Conservation (phyloP, 2,888 invertebrate species). For the Protodeltote pygarga region DNA sequence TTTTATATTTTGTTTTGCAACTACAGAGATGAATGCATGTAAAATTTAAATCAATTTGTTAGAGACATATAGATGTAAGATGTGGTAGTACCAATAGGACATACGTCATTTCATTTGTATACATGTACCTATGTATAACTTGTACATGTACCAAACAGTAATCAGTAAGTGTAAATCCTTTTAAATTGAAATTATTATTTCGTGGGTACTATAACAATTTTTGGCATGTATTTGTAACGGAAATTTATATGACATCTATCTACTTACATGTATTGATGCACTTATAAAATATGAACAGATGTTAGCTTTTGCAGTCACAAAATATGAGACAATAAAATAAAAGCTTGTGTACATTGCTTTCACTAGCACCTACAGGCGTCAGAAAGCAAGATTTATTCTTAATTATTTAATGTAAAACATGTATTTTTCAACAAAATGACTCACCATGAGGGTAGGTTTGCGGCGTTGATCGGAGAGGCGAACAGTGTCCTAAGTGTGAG, state of each 20-base stretch:
- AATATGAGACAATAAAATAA: constrained; percentile 11
- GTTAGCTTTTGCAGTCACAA: constrained; percentile 29
- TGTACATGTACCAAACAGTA: constrained; percentile 5
- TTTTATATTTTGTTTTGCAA: neutral
- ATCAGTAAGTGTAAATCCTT: constrained; percentile 1
- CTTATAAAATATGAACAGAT: constrained; percentile 39
- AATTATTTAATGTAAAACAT: constrained; percentile 54
- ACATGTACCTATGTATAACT: constrained; percentile 3
- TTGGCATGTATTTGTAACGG: constrained; percentile 11
- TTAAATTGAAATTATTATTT: constrained; percentile 3
- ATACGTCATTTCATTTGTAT: constrained; percentile 9
- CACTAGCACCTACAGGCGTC: constrained; percentile 19
- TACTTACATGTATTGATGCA: constrained; percentile 1
- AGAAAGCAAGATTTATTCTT: constrained; percentile 6
- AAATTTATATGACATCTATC: constrained; percentile 12
- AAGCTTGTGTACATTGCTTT: constrained; percentile 19
- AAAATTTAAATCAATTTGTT: too few relatives aligned
- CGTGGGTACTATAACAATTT: constrained; percentile 23
- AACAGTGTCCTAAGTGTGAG: constrained; percentile 76
- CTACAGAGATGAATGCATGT: too few relatives aligned
- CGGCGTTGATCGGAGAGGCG: constrained; percentile 80
- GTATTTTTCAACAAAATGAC: constrained; percentile 63
- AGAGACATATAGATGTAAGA: too few relatives aligned
- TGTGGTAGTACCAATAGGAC: too few relatives aligned
- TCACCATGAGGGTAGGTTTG: constrained; percentile 83